Evolutionary conservation across 2,113 vertebrate species (phyloP), one percentile per base, ranked within the genome.

Genomic region (Alosa alosa): DNA sequence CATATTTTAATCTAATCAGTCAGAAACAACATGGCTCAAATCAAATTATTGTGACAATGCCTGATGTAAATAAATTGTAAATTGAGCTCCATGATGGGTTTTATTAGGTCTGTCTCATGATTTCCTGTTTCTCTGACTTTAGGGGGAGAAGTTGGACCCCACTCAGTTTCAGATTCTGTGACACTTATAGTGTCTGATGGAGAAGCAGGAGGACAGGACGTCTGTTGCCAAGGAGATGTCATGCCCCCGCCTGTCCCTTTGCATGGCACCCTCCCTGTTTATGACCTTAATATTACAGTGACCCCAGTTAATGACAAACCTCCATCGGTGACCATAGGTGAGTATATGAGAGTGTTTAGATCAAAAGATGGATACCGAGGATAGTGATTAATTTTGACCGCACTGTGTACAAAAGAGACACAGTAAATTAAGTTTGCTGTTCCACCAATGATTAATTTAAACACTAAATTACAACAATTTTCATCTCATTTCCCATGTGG

Each of bases 101-200:
- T 9, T 11, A 0, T 11, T 10, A 13, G 9, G 9, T 49, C 7
- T 49, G 47, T 49, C 47, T 49, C 47, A 49, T 49, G 47, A 49
- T n/a, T 45, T 10, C 50, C n/a, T 17, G 0, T 57, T 41, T 22
- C n/a, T 75, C 64, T 82, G n/a, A 86, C 17, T 88, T 9, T 57
- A 93, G 87, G 95, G 20, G 95, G 93, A 18, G 95, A 96, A 91
- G 94, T 96, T 50, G 95, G 94, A 20, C 86, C 91, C 0, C 0
- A 15, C 18, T 81, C 93, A 0, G 39, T 25, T 5, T 78, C 60
- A 0, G 94, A 95, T 89, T 92, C 88, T 0, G 87, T 96, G 0
- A 90, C 93, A 0, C 86, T 96, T 44, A 92, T 96, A 87, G 93
- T 94, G 87, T 96, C 95, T 0, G 93, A 95, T 2, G 88, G 92